These are phyloP conservation scores for Lucifuga dentata DNA, from an alignment of 2,113 vertebrate genomes.

Conservation along the genomic window DNA sequence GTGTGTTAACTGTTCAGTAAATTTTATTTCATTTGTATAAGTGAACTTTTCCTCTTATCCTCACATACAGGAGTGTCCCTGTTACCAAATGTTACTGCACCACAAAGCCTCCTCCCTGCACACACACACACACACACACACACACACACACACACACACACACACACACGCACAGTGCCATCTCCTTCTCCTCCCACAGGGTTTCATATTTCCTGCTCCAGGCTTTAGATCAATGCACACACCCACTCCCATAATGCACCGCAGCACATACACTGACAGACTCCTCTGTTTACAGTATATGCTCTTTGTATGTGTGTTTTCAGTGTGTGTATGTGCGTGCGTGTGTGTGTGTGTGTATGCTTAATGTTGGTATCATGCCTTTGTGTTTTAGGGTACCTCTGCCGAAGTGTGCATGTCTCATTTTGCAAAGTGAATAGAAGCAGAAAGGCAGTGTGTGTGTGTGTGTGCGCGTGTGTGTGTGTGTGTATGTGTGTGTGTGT, in stretches of 20 bases:
- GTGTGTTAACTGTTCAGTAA: not conserved
- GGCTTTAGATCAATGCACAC: conserved; percentile 73
- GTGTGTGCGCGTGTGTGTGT: not conserved
- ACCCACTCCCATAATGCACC: conserved; percentile 72
- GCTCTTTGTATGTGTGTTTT: conserved; percentile 44
- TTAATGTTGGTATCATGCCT: too few species aligned
- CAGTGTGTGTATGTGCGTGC: conserved; percentile 9
- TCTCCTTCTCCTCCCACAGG: conserved; percentile 63
- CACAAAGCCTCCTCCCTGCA: conserved; percentile 1
- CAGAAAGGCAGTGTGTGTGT: not conserved
- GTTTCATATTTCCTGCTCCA: conserved; percentile 73
- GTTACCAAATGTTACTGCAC: conserved; percentile 3
- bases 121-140: conserved; percentile 5
- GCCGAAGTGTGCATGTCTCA: not conserved
- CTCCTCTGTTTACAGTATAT: conserved; percentile 38
- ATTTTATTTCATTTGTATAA: conserved; percentile 32
- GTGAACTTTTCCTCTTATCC: conserved; percentile 7
- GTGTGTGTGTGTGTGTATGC: conserved; percentile 33
- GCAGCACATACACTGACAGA: conserved; percentile 34
- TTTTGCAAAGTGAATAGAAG: not conserved
- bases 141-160: conserved; percentile 25
- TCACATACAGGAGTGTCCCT: conserved; percentile 7
- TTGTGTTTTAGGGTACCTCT: not conserved
- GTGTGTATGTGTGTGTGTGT: conserved; percentile 7
- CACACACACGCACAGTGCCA: conserved; percentile 27